A percentile compares a stretch with the other conserved stretches of the same genome.
phyloP scores from a whole-genome alignment of 2,888 invertebrate genomes.

The Erebia aethiops region DNA sequence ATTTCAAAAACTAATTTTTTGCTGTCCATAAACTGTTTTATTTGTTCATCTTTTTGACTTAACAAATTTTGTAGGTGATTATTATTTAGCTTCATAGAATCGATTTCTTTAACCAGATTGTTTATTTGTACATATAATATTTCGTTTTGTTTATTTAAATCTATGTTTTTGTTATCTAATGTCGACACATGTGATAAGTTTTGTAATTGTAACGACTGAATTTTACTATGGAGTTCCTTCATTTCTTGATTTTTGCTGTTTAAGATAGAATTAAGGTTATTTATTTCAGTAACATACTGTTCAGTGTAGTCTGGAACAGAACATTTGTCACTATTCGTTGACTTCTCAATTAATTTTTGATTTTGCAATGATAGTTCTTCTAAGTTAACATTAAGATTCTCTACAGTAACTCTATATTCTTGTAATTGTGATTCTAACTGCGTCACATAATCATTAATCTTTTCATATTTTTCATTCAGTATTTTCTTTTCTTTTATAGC shows the following conservation, averaged over 20 bases:
- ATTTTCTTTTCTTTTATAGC: constrained; percentile 76
- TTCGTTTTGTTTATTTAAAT: constrained; percentile 61
- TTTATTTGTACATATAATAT: constrained; percentile 49
- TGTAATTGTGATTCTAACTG: constrained; percentile 63
- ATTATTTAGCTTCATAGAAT: constrained; percentile 54
- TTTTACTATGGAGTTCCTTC: constrained; percentile 57
- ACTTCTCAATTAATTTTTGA: constrained; percentile 58
- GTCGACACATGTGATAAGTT: constrained; percentile 51
- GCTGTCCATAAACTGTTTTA: constrained; percentile 65
- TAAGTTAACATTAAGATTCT: constrained; percentile 59
- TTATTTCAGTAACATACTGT: constrained; percentile 81
- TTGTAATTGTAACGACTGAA: constrained; percentile 55
- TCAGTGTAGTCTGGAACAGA: constrained; percentile 71
- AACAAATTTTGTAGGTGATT: constrained; percentile 54
- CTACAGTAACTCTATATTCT: constrained; percentile 64
- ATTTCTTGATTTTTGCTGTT: constrained; percentile 78
- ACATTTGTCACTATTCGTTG: constrained; percentile 46
- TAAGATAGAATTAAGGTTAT: constrained; percentile 78
- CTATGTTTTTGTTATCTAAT: constrained; percentile 59
- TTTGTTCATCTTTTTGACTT: constrained; percentile 62
- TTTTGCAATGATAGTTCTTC: constrained; percentile 65
- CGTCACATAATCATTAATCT: constrained; percentile 74
- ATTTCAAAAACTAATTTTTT: constrained; percentile 73
- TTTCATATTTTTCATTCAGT: constrained; percentile 73
- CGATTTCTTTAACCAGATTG: constrained; percentile 49